Conservation (phyloP, 2,888 invertebrate species). For the Petrophora chlorosata region DNA sequence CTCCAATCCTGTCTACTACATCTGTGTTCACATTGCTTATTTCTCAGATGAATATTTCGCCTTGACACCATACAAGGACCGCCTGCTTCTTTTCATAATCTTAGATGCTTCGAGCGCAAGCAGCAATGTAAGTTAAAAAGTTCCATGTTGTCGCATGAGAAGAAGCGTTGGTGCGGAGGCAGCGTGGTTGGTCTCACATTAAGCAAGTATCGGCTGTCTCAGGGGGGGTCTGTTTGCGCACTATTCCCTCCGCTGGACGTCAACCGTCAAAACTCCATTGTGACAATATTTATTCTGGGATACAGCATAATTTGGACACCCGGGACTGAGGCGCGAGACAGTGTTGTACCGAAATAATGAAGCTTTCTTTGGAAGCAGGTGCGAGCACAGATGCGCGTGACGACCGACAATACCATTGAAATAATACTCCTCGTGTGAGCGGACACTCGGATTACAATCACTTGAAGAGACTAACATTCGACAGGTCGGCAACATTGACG, state of each 20-base stretch:
- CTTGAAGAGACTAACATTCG: too few relatives aligned
- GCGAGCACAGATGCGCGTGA: not conserved
- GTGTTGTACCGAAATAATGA: slow-evolving; percentile 1
- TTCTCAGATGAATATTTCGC: slow-evolving; percentile 5
- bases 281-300: slow-evolving; percentile 48
- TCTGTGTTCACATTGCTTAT: slow-evolving; percentile 30
- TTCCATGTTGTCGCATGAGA: not conserved
- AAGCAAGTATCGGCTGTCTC: slow-evolving; percentile 48
- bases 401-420: too few relatives aligned
- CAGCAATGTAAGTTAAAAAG: slow-evolving; percentile 7
- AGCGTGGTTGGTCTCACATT: slow-evolving; percentile 41
- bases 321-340: not conserved
- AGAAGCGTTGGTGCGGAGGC: slow-evolving; percentile 18
- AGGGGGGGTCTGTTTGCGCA: slow-evolving; percentile 53
- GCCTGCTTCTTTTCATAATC: not conserved
- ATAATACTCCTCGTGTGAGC: too few relatives aligned
- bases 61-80: not conserved
- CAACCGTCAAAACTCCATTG: slow-evolving; percentile 42
- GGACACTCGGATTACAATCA: too few relatives aligned
- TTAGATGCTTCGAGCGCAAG: not conserved
- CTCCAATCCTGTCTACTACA: slow-evolving; percentile 46
- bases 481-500: too few relatives aligned
- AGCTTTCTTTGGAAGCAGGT: slow-evolving; percentile 2
- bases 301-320: slow-evolving; percentile 34
- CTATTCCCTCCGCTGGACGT: slow-evolving; percentile 24